Conservation (phyloP, 2,797 vertebrate genomes). For the Crocidura indochinensis region DNA sequence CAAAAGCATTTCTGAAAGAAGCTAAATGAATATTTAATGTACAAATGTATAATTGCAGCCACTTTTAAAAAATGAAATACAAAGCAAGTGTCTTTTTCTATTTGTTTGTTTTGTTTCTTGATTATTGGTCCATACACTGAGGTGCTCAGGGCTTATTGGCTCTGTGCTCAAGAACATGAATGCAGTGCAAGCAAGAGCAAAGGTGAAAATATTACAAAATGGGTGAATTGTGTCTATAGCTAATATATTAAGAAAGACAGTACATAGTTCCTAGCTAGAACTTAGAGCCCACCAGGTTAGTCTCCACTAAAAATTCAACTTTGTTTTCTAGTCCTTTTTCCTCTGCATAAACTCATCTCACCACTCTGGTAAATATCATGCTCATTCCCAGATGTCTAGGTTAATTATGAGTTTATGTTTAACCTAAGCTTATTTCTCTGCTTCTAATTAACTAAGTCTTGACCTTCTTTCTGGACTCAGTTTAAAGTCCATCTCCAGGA, state of each 20-base stretch:
- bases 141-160: too few species aligned
- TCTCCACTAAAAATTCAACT: not conserved
- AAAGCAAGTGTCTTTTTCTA: too few species aligned
- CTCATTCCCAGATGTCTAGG: not conserved
- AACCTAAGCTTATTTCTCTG: not conserved
- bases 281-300: not conserved
- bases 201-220: not conserved
- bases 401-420: not conserved
- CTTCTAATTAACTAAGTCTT: slow-evolving; percentile 3
- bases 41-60: not conserved
- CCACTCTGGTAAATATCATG: not conserved
- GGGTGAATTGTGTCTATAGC: not conserved
- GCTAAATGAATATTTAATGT: not conserved
- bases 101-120: too few species aligned
- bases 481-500: not conserved
- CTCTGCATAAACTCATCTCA: not conserved
- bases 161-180: not conserved
- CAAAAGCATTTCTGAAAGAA: not conserved
- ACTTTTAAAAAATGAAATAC: too few species aligned
- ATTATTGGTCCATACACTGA: too few species aligned
- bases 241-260: not conserved
- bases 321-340: not conserved
- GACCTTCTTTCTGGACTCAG: not conserved
- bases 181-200: not conserved
- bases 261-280: not conserved